These are phyloP conservation scores for Bombus confusus DNA, from an alignment of 1,140 invertebrate species.

Conservation along the genomic window DNA sequence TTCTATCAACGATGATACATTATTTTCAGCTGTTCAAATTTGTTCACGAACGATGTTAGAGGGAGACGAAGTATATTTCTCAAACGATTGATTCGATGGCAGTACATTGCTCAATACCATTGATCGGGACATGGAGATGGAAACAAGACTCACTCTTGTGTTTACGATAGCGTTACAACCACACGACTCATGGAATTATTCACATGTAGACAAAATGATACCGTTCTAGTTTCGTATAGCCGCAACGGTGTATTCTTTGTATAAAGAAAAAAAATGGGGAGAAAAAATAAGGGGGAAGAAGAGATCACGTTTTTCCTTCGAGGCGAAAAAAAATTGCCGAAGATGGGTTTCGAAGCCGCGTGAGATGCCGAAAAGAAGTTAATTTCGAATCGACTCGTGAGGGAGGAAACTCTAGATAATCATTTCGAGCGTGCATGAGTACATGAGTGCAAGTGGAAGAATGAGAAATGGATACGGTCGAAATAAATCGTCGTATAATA, in stretches of 20 bases:
- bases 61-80: neutral
- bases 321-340: neutral
- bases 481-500: neutral
- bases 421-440: constrained; percentile 53
- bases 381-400: constrained; percentile 39
- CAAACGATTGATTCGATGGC: constrained; percentile 41
- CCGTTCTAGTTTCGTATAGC: constrained; percentile 41
- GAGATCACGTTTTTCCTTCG: constrained; percentile 21
- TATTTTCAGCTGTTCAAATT: neutral
- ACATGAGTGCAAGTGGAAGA: constrained; percentile 7
- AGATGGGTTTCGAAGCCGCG: constrained; percentile 13
- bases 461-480: constrained; percentile 15
- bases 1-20: neutral
- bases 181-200: constrained; percentile 40
- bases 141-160: constrained; percentile 50
- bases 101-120: constrained; percentile 67
- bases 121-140: constrained; percentile 47
- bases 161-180: constrained; percentile 51
- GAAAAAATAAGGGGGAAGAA: neutral
- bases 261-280: constrained; percentile 19
- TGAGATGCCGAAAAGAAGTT: constrained; percentile 30
- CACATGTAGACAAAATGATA: constrained; percentile 48
- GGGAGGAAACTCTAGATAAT: constrained; percentile 63
- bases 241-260: constrained; percentile 58
- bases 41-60: neutral